A percentile compares a stretch with the other conserved stretches of the same genome.
These are phyloP conservation scores for Penaeus monodon DNA, from an alignment of 2,888 invertebrate genomes.

Conservation along the genomic window DNA sequence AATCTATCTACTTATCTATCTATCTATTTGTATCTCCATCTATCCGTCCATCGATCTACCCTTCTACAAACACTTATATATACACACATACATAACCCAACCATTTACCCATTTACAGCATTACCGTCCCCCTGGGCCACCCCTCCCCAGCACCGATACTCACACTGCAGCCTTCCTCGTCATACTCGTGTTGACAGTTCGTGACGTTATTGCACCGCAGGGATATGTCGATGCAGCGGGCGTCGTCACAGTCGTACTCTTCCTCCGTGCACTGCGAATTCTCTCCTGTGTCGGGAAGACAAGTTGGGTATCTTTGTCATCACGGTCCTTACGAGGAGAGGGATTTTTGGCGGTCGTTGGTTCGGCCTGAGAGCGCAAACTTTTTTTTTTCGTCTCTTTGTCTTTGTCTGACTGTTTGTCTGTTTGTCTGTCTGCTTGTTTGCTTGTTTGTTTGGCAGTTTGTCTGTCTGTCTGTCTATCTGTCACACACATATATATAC, in stretches of 20 bases:
- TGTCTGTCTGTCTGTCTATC: no score
- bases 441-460: no score
- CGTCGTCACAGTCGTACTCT: constrained; percentile 89
- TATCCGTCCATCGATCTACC: neutral
- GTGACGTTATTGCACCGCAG: constrained; percentile 81
- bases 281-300: constrained; percentile 34
- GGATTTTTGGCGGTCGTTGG: no score
- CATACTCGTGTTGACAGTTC: constrained; percentile 87
- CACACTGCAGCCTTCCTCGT: constrained; percentile 75
- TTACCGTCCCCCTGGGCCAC: neutral
- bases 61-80: neutral
- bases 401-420: no score
- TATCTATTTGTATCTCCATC: no score
- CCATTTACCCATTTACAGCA: no score
- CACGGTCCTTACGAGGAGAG: no score
- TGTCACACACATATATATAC: no score
- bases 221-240: constrained; percentile 81
- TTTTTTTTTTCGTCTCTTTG: no score
- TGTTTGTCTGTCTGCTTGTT: no score
- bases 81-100: neutral
- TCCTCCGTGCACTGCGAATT: constrained; percentile 66
- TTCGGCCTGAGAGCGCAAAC: no score
- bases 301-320: no score
- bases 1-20: neutral
- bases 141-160: neutral